Base-by-base conservation (phyloP, 2,797 vertebrate genomes). In the Lagocephalus sceleratus region DNA sequence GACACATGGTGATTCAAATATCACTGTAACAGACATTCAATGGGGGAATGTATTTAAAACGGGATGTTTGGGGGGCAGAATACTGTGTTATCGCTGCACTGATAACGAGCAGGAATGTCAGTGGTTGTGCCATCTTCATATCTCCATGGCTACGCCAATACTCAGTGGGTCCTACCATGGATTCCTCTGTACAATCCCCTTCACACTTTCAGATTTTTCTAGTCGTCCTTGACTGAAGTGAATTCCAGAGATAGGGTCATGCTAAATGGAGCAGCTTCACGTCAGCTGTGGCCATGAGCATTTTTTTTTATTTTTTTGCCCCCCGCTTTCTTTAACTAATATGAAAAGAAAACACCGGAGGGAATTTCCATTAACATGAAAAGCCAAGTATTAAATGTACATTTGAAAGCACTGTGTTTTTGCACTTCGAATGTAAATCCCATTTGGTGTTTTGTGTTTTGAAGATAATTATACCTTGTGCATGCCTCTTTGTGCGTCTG, bases 91-190 rank as follows among this genome's bases (percentile, higher is more conserved):
- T 85, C 67, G 61, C 64, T 54, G 52, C 29, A 39, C 59, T 76
- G 65, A 85, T 79, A 85, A 82, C 80, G 83, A 78, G 79, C 53
- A 59, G 83, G 72, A 76, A 77, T 42, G 72, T 81, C 79, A 88
- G 84, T 75, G 82, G 77, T 81, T 83, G 68, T 77, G 73, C 73
- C 62, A 76, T 73, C 67, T 77, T 70, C 78, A 42, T 86, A 88
- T 85, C 85, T 78, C 75, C 55, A 62, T 70, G 19, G 70, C 73
- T 83, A 85, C 81, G 73, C 85, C 42, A 76, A 75, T 79, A 68
- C 68, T 73, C 62, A 64, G 73, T 53, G 48, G 77, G 76, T 81
- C 59, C 70, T 44, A 58, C 43, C 68, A 55, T 50, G 73, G 63
- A 69, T 81, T 85, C 81, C 68, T 56, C 71, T 75, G 76, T 71